A percentile compares a stretch with the other conserved stretches of the same genome.
Evolutionary conservation across 2,888 invertebrate species (phyloP).

Genomic region (Drosophila helvetica): DNA sequence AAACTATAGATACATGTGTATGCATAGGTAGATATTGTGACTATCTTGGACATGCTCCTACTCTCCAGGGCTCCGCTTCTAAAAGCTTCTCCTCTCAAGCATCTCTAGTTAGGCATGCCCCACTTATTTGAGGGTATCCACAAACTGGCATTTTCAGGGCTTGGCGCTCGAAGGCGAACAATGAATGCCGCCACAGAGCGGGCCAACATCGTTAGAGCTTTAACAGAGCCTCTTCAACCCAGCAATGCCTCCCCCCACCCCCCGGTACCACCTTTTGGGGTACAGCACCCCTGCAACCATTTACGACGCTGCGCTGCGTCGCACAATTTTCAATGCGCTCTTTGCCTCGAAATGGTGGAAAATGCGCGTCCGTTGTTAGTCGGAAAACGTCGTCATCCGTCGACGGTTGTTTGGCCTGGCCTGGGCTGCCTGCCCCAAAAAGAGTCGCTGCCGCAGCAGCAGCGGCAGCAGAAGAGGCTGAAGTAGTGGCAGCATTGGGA

Average conservation of each 20-base stretch:
- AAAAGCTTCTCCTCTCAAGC: background rate
- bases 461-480: slow-evolving; percentile 30
- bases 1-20: too few species aligned
- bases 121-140: slow-evolving; percentile 17
- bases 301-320: slow-evolving; percentile 69
- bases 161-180: slow-evolving; percentile 72
- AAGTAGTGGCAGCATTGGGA: slow-evolving; percentile 26
- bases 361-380: slow-evolving; percentile 80
- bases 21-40: too few species aligned
- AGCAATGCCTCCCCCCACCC: slow-evolving; percentile 3
- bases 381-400: slow-evolving; percentile 81
- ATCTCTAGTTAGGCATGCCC: background rate
- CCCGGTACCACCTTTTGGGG: too few species aligned
- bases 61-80: too few species aligned
- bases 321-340: slow-evolving; percentile 79
- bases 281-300: slow-evolving; percentile 21
- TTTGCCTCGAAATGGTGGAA: slow-evolving; percentile 77
- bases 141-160: slow-evolving; percentile 72
- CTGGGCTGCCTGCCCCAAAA: slow-evolving; percentile 19
- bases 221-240: slow-evolving; percentile 52
- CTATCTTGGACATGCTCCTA: too few species aligned
- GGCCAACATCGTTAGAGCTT: slow-evolving; percentile 77
- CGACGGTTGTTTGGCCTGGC: slow-evolving; percentile 76
- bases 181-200: slow-evolving; percentile 67
- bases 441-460: slow-evolving; percentile 30